Base-by-base conservation (phyloP, 2,888 invertebrate genomes). In the Leptinotarsa rubiginosa region DNA sequence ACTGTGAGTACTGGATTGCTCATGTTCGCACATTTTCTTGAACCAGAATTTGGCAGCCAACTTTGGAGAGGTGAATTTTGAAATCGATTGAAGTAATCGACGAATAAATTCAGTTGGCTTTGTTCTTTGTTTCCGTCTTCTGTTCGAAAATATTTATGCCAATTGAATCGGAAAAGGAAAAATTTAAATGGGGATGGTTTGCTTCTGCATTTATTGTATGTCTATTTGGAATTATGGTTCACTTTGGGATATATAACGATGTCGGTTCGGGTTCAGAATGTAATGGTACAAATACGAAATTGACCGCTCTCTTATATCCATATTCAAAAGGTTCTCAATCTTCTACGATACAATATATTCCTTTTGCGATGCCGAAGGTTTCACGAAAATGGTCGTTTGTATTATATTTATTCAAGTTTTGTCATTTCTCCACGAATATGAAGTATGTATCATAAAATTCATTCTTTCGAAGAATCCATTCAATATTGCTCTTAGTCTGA, bases 81-180 rank as follows among this genome's bases (percentile, higher is more conserved):
- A 7, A 62, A 31, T 62, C 62, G 41, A 62, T 41, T 31, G 31
- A 41, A 62, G 62, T 31, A 31, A 62, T 62, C 31, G 62, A 62
- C 62, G n/a, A 25, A 62, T 62, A 41, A 41, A 62, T 62, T 62
- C 31, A 13, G 10, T 41, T 62, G 62, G 62, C 62, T 62, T 62
- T 56, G 56, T 56, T 25, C 56, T 56, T 56, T 56, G 56, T 56
- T 56, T 56, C 22, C 56, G 56, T 56, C 22, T 56, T 25, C 62
- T 25, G 62, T n/a, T 62, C 31, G 31, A 62, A 62, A 62, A 62
- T 62, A 31, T 56, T 56, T 56, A 56, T 56, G 56, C 56, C 56
- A 56, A 56, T 62, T 41, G 62, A 62, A 62, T 62, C 2, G 31
- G 31, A 62, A 41, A 41, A 25, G n/a, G 62, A 62, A 62, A 62